These are phyloP conservation scores for Hylaea fasciaria DNA, from an alignment of 2,888 invertebrate species.

Conservation along the genomic window DNA sequence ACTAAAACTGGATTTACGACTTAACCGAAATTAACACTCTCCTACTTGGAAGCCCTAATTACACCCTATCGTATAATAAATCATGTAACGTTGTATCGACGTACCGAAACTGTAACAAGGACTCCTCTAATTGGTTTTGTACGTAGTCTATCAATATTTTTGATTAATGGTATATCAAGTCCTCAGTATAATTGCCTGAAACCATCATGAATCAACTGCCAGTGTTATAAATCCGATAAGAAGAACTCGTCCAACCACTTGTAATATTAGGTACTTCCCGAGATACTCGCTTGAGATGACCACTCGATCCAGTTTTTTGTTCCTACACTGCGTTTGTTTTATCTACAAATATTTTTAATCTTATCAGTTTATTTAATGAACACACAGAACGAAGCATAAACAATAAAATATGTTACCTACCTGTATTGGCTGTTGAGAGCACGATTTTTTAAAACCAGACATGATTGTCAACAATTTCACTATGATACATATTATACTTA, in stretches of 20 bases:
- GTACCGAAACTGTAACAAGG: constrained; percentile 76
- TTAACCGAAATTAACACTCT: constrained; percentile 76
- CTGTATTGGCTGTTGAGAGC: constrained; percentile 42
- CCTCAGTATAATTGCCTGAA: constrained; percentile 79
- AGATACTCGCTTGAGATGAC: constrained; percentile 27
- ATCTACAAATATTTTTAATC: constrained; percentile 61
- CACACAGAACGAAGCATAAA: constrained; percentile 50
- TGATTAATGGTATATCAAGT: constrained; percentile 75
- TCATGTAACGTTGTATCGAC: constrained; percentile 65
- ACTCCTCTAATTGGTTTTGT: constrained; percentile 82
- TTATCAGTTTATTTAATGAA: constrained; percentile 60
- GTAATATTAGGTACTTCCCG: constrained; percentile 41
- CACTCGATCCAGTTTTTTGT: constrained; percentile 26
- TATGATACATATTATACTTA: constrained; percentile 14
- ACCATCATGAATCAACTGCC: constrained; percentile 79
- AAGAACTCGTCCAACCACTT: constrained; percentile 66
- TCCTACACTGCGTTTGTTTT: constrained; percentile 37
- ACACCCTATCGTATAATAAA: constrained; percentile 68
- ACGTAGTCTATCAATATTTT: constrained; percentile 80
- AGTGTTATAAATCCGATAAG: constrained; percentile 79
- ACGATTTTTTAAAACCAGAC: constrained; percentile 19
- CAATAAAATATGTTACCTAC: constrained; percentile 58
- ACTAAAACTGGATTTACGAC: constrained; percentile 74
- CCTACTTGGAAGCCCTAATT: constrained; percentile 70
- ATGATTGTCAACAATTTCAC: constrained; percentile 15